Conservation (phyloP, 2,888 invertebrate species). For the Electrophaes corylata region DNA sequence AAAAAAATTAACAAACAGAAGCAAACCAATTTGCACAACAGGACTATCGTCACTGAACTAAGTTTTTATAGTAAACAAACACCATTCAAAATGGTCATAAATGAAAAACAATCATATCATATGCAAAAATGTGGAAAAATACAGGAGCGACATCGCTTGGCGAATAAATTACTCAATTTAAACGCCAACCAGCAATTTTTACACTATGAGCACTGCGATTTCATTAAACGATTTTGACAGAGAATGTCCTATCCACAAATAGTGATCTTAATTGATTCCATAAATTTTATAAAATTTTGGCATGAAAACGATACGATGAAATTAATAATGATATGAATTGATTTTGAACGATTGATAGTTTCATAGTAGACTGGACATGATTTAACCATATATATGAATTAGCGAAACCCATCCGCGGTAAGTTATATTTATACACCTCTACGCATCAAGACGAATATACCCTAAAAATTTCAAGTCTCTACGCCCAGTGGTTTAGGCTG, state of each 20-base stretch:
- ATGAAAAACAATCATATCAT: conserved; percentile 17
- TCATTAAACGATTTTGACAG: conserved; percentile 15
- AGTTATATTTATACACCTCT: too few relatives aligned
- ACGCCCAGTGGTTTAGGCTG: too few relatives aligned
- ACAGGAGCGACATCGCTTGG: conserved; percentile 29
- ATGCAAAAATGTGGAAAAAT: conserved; percentile 23
- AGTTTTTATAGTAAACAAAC: conserved; percentile 8
- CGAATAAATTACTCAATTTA: conserved; percentile 50
- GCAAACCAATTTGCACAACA: conserved; percentile 8
- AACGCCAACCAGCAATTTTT: conserved; percentile 46
- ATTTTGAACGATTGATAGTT: conserved; percentile 4
- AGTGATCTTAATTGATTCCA: conserved; percentile 26
- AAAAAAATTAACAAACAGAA: conserved; percentile 5
- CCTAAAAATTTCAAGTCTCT: too few relatives aligned
- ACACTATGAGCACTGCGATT: conserved; percentile 22
- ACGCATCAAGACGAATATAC: too few relatives aligned
- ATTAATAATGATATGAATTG: conserved; percentile 18
- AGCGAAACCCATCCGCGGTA: too few relatives aligned
- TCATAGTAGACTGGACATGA: not conserved
- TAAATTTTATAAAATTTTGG: conserved; percentile 24
- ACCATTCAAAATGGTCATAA: conserved; percentile 12
- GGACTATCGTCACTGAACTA: not conserved
- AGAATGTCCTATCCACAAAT: conserved; percentile 3
- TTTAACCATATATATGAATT: too few relatives aligned
- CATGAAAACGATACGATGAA: conserved; percentile 5